Percentiles rank a stretch among this genome's conserved stretches.
Evolutionary conservation across 2,888 invertebrate species (phyloP).

Genomic region (Hirtodrosophila confusa): DNA sequence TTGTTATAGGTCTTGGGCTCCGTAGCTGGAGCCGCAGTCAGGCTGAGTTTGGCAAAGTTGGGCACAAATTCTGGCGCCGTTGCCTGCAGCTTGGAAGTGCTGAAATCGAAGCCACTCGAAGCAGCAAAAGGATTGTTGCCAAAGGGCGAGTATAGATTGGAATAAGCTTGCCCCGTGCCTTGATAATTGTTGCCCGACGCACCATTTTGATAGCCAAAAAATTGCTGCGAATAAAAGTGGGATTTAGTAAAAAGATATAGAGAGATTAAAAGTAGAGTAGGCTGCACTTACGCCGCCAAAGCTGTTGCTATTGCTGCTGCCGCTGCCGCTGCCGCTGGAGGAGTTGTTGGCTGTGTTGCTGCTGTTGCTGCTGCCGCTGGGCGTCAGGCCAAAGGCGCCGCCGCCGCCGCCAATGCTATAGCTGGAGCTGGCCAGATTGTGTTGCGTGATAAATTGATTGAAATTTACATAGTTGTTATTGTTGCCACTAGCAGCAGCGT

Average conservation of each 20-base stretch:
- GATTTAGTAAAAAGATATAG: background rate
- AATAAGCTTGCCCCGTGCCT: too few relatives aligned
- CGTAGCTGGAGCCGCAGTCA: constrained; percentile 12
- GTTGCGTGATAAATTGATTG: constrained; percentile 83
- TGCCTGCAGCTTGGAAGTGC: constrained; percentile 79
- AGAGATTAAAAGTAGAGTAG: too few relatives aligned
- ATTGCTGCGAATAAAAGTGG: constrained; percentile 35
- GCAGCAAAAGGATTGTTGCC: constrained; percentile 74
- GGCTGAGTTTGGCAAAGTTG: constrained; percentile 75
- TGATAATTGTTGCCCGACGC: constrained; percentile 13
- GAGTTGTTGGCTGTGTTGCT: constrained; percentile 9
- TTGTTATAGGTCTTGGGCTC: constrained; percentile 6
- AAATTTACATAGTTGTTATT: constrained; percentile 83
- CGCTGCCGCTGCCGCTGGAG: constrained; percentile 14
- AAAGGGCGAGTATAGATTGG: constrained; percentile 59
- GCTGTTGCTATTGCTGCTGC: constrained; percentile 16
- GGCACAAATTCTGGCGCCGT: constrained; percentile 83
- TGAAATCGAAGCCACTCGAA: constrained; percentile 67
- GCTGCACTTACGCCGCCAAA: constrained; percentile 23
- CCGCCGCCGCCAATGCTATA: constrained; percentile 44
- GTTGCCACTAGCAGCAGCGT: constrained; percentile 18
- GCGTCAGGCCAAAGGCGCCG: constrained; percentile 47
- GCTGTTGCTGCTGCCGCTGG: constrained; percentile 7
- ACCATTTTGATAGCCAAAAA: constrained; percentile 47
- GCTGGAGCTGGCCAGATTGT: constrained; percentile 67